Percentiles rank a stretch among this genome's conserved stretches.
Evolutionary conservation across 2,113 vertebrate genomes (phyloP).

Genomic region (Lophura nycthemera): DNA sequence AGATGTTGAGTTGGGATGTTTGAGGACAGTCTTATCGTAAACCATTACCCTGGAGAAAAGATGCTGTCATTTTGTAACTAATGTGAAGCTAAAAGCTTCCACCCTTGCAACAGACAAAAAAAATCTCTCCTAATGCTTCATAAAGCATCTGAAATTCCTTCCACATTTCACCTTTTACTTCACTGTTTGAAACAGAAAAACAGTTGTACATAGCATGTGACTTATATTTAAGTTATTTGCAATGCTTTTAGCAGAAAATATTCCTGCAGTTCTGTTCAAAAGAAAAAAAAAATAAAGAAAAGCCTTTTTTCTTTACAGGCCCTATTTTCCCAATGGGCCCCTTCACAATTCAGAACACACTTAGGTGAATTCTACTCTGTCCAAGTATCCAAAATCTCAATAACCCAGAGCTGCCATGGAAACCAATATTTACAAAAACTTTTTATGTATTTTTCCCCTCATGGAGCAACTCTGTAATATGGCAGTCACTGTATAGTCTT

Average conservation of each 20-base stretch:
- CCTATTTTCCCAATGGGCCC: not conserved
- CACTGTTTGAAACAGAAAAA: not conserved
- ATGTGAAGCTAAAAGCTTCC: not conserved
- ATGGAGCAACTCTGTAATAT: not conserved
- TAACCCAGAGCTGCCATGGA: not conserved
- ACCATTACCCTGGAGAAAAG: not conserved
- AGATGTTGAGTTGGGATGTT: not conserved
- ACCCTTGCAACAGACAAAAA: not conserved
- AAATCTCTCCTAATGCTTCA: not conserved
- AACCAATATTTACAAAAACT: not conserved
- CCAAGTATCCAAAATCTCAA: not conserved
- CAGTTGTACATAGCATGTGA: not conserved
- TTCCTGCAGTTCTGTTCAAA: not conserved
- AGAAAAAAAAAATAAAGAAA: not conserved
- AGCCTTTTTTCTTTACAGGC: not conserved
- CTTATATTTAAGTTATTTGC: not conserved
- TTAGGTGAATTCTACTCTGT: not conserved
- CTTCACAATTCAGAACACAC: not conserved
- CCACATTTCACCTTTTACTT: not conserved
- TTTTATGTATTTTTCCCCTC: not conserved
- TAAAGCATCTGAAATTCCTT: not conserved
- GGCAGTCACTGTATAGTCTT: constrained; percentile 4
- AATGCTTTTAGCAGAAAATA: not conserved
- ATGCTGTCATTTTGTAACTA: not conserved
- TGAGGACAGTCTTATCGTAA: not conserved